These are phyloP conservation scores for Brenthis hecate DNA, from an alignment of 2,888 invertebrate species.

Conservation along the genomic window DNA sequence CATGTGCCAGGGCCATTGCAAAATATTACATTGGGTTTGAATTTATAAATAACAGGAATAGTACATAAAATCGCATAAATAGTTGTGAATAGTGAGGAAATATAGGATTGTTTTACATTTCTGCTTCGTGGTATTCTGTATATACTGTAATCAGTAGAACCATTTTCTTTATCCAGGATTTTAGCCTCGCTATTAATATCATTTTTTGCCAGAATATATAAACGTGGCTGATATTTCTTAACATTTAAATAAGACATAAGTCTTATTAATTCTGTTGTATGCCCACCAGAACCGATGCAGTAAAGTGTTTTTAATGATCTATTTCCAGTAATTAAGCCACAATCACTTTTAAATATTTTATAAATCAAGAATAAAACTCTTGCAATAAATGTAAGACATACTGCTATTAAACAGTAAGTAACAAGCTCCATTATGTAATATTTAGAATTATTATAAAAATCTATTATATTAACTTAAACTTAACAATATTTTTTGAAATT, in stretches of 20 bases:
- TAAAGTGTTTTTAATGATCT: conserved; percentile 77
- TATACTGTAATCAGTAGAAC: conserved; percentile 69
- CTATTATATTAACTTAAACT: too few relatives aligned
- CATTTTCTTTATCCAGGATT: conserved; percentile 79
- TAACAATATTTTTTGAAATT: too few relatives aligned
- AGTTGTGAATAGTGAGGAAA: conserved; percentile 90
- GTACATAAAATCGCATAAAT: conserved; percentile 86
- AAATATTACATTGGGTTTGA: conserved; percentile 90
- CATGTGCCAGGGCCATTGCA: conserved; percentile 99
- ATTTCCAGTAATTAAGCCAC: conserved; percentile 40
- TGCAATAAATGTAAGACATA: conserved; percentile 3
- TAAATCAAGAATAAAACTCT: conserved; percentile 32
- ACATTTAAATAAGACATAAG: conserved; percentile 85
- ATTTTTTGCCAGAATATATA: conserved; percentile 89
- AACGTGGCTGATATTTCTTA: conserved; percentile 86
- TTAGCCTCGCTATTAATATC: conserved; percentile 89
- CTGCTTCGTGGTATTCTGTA: conserved; percentile 90
- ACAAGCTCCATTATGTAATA: conserved; percentile 10
- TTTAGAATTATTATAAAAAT: not conserved
- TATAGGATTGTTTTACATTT: conserved; percentile 92
- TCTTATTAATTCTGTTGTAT: conserved; percentile 96
- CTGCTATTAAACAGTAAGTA: not conserved
- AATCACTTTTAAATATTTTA: conserved; percentile 41
- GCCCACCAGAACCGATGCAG: conserved; percentile 92
- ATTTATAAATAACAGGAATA: conserved; percentile 85